phyloP scores from a whole-genome alignment of 2,888 invertebrate genomes.

The Anarsia innoxiella region DNA sequence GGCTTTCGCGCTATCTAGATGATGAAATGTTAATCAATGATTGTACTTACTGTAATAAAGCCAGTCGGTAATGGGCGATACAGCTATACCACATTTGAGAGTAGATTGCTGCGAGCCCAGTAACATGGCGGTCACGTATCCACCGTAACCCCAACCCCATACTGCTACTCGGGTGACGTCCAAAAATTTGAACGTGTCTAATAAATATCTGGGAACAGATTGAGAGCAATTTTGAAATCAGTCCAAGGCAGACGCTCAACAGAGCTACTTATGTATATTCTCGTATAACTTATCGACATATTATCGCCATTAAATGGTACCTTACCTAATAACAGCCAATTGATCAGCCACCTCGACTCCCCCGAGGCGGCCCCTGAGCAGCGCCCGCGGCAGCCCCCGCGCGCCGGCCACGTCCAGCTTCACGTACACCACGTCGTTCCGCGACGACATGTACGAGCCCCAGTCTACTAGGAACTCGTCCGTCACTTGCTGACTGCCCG shows the following conservation, averaged over 20 bases:
- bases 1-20: too few species aligned
- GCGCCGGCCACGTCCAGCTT: slow-evolving; percentile 93
- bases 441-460: slow-evolving; percentile 94
- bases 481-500: slow-evolving; percentile 92
- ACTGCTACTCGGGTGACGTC: slow-evolving; percentile 92
- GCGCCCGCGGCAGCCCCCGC: slow-evolving; percentile 85
- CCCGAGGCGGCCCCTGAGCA: slow-evolving; percentile 88
- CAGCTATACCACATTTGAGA: slow-evolving; percentile 94
- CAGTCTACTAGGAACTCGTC: slow-evolving; percentile 91
- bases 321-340: slow-evolving; percentile 84
- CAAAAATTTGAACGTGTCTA: slow-evolving; percentile 87
- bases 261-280: too few species aligned
- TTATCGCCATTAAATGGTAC: too few species aligned
- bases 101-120: slow-evolving; percentile 90
- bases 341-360: slow-evolving; percentile 95
- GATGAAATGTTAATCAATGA: too few species aligned
- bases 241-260: too few species aligned
- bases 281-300: too few species aligned
- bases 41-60: slow-evolving; percentile 94
- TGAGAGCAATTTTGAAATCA: too few species aligned
- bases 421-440: slow-evolving; percentile 92
- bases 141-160: slow-evolving; percentile 98
- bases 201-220: slow-evolving; percentile 79
- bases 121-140: slow-evolving; percentile 94
- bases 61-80: slow-evolving; percentile 97